Base-by-base conservation (phyloP, 2,113 vertebrate genomes). In the Mormyrus lacerda region DNA sequence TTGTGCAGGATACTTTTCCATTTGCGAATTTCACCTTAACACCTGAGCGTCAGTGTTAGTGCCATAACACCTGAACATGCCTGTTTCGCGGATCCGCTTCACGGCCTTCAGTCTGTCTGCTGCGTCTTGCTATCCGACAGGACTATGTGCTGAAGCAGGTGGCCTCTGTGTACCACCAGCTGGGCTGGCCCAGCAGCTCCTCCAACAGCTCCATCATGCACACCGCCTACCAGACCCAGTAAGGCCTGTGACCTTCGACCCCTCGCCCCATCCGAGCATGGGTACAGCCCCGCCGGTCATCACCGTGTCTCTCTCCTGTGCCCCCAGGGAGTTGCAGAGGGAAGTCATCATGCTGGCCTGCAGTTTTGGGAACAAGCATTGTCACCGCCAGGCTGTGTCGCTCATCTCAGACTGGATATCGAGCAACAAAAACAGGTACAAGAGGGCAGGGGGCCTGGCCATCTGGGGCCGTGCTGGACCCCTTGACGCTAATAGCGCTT, bases 401-500 rank as follows among this genome's bases (percentile, higher is more conserved):
- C 95, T 98, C 89, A 98, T 99, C 94, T 99, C 98, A 0, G 97
- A 99, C 76, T 99, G 98, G 98, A 99, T 99, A 95, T 98, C 98
- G 89, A 99, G 98, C 95, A 99, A 99, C 92, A 97, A 97, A 91
- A 99, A 99, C 95, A 95, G 98, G 98, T 99, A 93, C 88, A 76
- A 1, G 44, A 45, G 76, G 39, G 47, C 9, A 17, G 17, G 19
- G 24, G 53, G 17, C 15, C 35, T 1, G 8, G 9, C 13, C 69
- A 3, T 53, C 27, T 53, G 8, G 11, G 39, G 11, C 35, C 0
- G 0, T 61, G 58, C 21, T n/a, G 24, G 7, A 24, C 58, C 58
- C 24, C 2, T 9, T 24, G 24, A 3, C 24, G 2, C 7, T 9
- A 61, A 61, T 61, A 85, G 44, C 3, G 61, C 61, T 69, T 4